Conservation (phyloP, 2,113 vertebrate species). For the Xenopus borealis region DNA sequence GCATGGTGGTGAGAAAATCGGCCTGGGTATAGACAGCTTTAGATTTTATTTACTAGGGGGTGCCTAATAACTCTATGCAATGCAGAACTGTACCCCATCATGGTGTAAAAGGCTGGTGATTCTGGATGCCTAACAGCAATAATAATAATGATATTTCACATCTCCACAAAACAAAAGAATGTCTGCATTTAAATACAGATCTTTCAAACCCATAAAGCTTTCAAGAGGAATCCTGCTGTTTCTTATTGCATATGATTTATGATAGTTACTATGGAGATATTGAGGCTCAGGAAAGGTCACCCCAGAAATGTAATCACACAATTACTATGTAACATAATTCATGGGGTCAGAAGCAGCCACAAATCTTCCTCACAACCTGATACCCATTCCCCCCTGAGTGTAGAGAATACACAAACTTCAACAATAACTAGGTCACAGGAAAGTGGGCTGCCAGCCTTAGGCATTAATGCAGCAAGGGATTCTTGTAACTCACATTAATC, state of each 20-base stretch:
- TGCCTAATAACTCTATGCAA: too few relatives aligned
- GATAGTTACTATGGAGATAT: conserved; percentile 28
- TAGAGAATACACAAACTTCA: conserved; percentile 1
- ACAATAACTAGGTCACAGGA: conserved; percentile 22
- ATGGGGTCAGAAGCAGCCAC: conserved; percentile 31
- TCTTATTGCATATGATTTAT: conserved; percentile 16
- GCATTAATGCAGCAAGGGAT: conserved; percentile 17
- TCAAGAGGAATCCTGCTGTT: conserved; percentile 11
- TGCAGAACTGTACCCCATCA: too few relatives aligned
- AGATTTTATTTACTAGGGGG: too few relatives aligned
- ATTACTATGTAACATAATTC: conserved; percentile 42
- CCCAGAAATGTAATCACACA: conserved; percentile 36
- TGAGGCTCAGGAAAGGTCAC: conserved; percentile 25
- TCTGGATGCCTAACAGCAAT: too few relatives aligned
- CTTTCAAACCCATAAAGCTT: conserved; percentile 9
- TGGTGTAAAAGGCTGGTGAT: too few relatives aligned
- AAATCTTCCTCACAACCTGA: conserved; percentile 21
- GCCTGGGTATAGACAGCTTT: too few relatives aligned
- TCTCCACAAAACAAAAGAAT: background rate
- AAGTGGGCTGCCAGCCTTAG: background rate
- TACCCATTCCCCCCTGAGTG: conserved; percentile 11
- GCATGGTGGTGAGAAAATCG: too few relatives aligned
- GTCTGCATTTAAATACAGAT: conserved; percentile 9
- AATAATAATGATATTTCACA: background rate
- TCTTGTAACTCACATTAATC: conserved; percentile 4